phyloP scores from a whole-genome alignment of 2,113 vertebrate genomes.

The Elephas maximus region DNA sequence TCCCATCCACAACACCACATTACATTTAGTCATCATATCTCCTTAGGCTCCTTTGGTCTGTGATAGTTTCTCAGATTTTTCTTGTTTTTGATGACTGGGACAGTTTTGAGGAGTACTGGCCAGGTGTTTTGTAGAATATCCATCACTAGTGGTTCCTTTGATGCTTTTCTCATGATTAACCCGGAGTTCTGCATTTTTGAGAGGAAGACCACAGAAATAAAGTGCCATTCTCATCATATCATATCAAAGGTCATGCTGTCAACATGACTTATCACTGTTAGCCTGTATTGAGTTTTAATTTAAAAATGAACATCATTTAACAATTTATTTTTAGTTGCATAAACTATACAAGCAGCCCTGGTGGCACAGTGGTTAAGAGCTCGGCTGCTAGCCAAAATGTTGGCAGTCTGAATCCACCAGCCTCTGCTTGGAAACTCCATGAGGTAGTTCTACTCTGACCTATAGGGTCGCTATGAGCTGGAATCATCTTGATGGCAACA shows the following conservation, averaged over 20 bases:
- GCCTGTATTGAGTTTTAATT: background rate
- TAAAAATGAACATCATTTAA: background rate
- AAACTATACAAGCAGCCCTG: background rate
- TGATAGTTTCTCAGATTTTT: background rate
- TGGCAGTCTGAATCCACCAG: no score
- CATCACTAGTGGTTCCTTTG: background rate
- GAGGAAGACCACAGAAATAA: background rate
- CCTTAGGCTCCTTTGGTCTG: background rate
- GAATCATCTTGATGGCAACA: no score
- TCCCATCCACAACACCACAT: background rate
- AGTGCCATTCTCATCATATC: background rate
- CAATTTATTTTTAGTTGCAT: conserved; percentile 17
- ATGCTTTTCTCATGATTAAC: background rate
- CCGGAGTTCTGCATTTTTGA: background rate
- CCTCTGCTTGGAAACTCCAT: no score
- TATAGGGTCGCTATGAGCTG: no score
- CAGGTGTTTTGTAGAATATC: background rate
- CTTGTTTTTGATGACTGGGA: background rate
- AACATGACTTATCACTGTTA: background rate
- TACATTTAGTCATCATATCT: background rate
- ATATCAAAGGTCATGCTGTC: background rate
- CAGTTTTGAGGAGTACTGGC: background rate
- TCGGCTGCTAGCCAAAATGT: no score
- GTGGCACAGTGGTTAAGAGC: no score
- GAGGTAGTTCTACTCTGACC: no score